Base-by-base conservation (phyloP, 2,888 invertebrate species). In the Uropetala carovei region DNA sequence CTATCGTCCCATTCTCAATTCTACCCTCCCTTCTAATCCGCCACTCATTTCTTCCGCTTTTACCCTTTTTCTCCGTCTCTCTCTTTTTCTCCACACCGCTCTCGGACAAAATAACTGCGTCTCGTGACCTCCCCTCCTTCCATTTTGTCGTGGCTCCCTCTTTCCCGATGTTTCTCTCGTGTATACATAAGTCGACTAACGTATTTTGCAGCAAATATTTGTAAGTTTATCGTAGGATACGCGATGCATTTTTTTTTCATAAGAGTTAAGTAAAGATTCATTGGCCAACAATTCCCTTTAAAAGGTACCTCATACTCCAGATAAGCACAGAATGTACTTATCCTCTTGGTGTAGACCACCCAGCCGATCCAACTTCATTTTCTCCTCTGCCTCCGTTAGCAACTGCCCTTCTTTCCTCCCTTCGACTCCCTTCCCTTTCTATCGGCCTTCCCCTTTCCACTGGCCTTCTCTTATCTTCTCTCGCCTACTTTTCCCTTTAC, bases 201-300 rank as follows among this genome's bases (percentile, higher is more conserved):
- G 75, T 22, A 75, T 27, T 27, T 9, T 22, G 75, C 75, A 27
- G 75, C 27, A 27, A 27, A 75, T 75, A 75, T 75, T 75, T 22
- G 7, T 75, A 11, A 22, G 75, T 27, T 8, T 14, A 27, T 2
- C 13, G 8, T 22, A 27, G 27, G 75, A 27, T 22, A 27, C 11
- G 68, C 10, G n/a, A 13, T 27, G 27, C 27, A 13, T 22, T 13
- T 75, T 75, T 22, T 75, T 75, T 75, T 75, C 75, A 75, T 75
- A 75, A 75, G 75, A 75, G 22, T 27, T 75, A 75, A 75, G 75
- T 27, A 27, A 75, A 11, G 75, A 22, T 75, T 75, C 75, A 75
- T 75, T 75, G 27, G 75, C 75, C 22, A 10, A 22, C 75, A 27
- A 75, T 75, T 27, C 27, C 27, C 27, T 27, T 4, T 27, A 27